phyloP scores from a whole-genome alignment of 2,113 vertebrate genomes.

The Lasiurus cinereus region DNA sequence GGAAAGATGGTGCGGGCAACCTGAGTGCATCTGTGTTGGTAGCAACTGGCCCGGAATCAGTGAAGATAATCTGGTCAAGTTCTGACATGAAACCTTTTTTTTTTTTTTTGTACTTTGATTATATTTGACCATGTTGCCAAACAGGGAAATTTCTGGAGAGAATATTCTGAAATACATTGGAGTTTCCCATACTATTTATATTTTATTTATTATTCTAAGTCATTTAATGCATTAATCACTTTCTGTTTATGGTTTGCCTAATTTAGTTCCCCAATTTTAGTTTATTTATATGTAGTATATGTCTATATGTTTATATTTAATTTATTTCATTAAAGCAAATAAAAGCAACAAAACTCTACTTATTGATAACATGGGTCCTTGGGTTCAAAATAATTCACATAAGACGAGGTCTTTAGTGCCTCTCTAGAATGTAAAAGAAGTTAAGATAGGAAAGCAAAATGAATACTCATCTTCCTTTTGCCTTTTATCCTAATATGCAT shows the following conservation, averaged over 20 bases:
- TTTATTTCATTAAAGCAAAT: background rate
- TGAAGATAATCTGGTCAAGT: background rate
- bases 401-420: background rate
- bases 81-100: background rate
- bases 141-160: background rate
- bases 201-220: background rate
- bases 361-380: background rate
- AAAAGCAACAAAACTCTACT: background rate
- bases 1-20: background rate
- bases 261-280: background rate
- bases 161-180: background rate
- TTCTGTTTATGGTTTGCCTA: background rate
- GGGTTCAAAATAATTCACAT: background rate
- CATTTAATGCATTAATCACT: background rate
- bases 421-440: background rate
- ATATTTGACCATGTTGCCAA: background rate
- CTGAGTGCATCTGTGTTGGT: background rate
- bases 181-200: background rate
- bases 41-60: rapidly evolving
- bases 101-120: background rate
- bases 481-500: background rate
- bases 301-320: background rate
- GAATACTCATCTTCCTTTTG: background rate
- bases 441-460: slow-evolving; percentile 24
- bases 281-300: no score